Evolutionary conservation across 2,888 invertebrate genomes (phyloP).

Genomic region (Plagodis pulveraria): DNA sequence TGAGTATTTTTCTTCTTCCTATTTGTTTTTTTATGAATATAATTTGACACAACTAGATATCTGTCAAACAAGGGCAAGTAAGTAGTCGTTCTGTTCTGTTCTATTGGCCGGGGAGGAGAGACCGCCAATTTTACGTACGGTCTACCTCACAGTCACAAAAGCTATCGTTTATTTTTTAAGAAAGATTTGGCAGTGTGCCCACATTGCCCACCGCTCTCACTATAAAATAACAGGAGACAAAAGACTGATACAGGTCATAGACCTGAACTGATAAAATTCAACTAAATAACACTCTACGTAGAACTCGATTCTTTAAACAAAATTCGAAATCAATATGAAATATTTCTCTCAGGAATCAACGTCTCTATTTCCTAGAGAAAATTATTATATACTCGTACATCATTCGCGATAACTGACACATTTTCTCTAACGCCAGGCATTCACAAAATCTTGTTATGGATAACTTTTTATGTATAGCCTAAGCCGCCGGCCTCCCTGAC

Average conservation of each 20-base stretch:
- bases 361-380: slow-evolving; percentile 25
- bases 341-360: no score
- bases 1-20: no score
- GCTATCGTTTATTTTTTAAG: slow-evolving; percentile 8
- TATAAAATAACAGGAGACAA: slow-evolving; percentile 31
- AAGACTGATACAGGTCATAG: slow-evolving; percentile 27
- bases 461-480: slow-evolving; percentile 50
- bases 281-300: slow-evolving; percentile 3
- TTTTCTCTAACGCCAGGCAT: slow-evolving; percentile 40
- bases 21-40: no score
- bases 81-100: no score
- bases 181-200: slow-evolving; percentile 31
- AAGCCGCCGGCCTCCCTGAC: slow-evolving; percentile 50
- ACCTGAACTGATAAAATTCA: slow-evolving; percentile 27
- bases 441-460: slow-evolving; percentile 49
- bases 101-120: no score
- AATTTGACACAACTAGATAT: no score
- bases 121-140: neutral
- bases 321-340: slow-evolving; percentile 2
- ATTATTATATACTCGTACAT: slow-evolving; percentile 28
- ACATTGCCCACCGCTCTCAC: slow-evolving; percentile 26
- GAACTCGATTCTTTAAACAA: neutral
- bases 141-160: neutral
- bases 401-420: slow-evolving; percentile 33
- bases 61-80: no score